Evolutionary conservation across 2,797 vertebrate genomes (phyloP), one percentile per base, ranked within the genome.

Genomic region (Myioborus miniatus): DNA sequence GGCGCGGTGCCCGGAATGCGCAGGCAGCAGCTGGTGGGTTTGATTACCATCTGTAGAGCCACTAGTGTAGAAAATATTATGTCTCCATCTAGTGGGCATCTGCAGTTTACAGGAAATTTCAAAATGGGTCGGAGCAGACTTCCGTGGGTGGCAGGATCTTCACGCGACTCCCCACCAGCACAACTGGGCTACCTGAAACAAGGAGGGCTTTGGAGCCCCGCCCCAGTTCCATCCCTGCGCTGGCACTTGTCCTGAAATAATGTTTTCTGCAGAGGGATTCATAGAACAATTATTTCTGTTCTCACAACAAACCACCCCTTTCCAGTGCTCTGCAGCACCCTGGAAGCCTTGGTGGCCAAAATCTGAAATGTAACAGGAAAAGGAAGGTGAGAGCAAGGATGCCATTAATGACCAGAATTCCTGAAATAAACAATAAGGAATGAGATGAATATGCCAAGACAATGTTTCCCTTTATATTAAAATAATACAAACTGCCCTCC

Each of bases 1-100:
- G 96, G 96, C 96, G 70, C 93, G 79, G 50, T 89, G 95, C 97
- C 96, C 23, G 0, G 95, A 87, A 95, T 65, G 80, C 64, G 64
- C 74, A 91, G 87, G 89, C 92, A 91, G 96, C 97, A 97, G 94
- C 94, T 96, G 96, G 93, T 97, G 92, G 83, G 83, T 94, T 95
- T 95, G 94, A 95, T 97, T 86, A 96, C 95, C 97, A 96, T 96
- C 96, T 97, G 95, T 92, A 95, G 14, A 96, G 52, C 63, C 71
- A 85, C 72, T 44, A n/a, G 65, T 32, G 83, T 89, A 82, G 23
- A 84, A 95, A 94, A 97, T 96, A 92, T 69, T 84, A 52, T 96
- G 95, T 96, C 97, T 97, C 97, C 97, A 96, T 94, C 96, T 97
- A 97, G 95, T 76, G 96, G 96, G 74, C 87, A 94, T 79, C 34